Evolutionary conservation across 2,797 vertebrate species (phyloP).

Genomic region (Dryobates pubescens): DNA sequence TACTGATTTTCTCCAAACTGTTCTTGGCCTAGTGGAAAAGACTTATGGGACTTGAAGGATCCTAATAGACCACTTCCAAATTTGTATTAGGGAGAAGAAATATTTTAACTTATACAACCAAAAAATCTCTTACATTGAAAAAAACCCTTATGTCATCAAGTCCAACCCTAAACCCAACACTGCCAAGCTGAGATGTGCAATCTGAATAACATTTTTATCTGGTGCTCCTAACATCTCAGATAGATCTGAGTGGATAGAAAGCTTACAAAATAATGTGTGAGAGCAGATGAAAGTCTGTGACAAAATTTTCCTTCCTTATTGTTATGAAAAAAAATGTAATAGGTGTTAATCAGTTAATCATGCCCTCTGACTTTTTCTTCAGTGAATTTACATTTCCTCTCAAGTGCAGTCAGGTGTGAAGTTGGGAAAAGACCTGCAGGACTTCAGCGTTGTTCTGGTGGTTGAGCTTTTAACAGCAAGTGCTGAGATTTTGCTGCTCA

Average conservation of each 20-base stretch:
- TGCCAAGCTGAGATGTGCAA: background rate
- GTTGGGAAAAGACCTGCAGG: background rate
- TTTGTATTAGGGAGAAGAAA: background rate
- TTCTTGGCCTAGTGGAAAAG: background rate
- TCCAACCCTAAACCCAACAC: background rate
- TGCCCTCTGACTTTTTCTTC: background rate
- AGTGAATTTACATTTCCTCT: slow-evolving; percentile 11
- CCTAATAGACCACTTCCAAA: background rate
- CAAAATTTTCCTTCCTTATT: background rate
- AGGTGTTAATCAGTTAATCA: slow-evolving; percentile 2
- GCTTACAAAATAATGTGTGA: background rate
- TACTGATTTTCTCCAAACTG: background rate
- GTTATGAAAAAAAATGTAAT: background rate
- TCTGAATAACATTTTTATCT: background rate
- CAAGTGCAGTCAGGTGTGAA: background rate
- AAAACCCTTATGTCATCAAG: background rate
- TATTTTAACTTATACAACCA: background rate
- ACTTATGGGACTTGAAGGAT: background rate
- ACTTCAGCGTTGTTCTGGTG: background rate
- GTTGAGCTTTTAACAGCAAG: slow-evolving; percentile 43
- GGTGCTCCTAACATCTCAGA: background rate
- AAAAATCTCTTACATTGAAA: background rate
- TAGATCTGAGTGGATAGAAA: background rate
- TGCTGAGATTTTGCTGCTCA: background rate
- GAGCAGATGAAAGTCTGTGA: background rate